Evolutionary conservation across 2,797 vertebrate genomes (phyloP), one percentile per base, ranked within the genome.

Genomic region (Enteromius afrohamiltoni): DNA sequence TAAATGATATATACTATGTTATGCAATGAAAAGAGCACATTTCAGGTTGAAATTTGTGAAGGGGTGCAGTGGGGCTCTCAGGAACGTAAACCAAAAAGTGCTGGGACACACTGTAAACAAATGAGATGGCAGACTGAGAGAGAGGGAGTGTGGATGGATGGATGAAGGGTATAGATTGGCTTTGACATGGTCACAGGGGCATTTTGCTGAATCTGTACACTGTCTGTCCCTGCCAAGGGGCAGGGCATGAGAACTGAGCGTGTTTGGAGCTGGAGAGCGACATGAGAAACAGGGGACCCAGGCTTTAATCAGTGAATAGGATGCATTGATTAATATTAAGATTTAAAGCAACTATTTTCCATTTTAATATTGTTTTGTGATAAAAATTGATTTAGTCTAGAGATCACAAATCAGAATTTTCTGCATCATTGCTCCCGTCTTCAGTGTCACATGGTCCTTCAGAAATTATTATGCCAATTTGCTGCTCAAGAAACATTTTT

Each of bases 171-270:
- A 77, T 77, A 77, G 65, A 81, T 84, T 89, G 78, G 80, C 85
- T 73, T 77, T 87, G 88, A 85, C 80, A 70, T 76, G 62, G 78
- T 45, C 55, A 74, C 88, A 90, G 83, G 76, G 79, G 69, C 19
- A 51, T 89, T 89, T 77, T 82, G 82, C 86, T 90, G 84, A 90
- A 71, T 86, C 58, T 83, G 84, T 83, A 77, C 80, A 76, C 82
- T 79, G 83, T 83, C 71, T 83, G 77, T 84, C 69, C 68, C 74
- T 83, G 84, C 84, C 88, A 70, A 83, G 67, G 80, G 84, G 79
- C 51, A 84, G 86, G 83, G 68, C 85, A 84, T 70, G 62, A 85
- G 60, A 74, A 55, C 21, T 84, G 79, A 67, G 82, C 34, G 75
- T 42, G 75, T 84, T 23, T 19, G 70, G 9, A 51, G 10, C 19